phyloP scores from a whole-genome alignment of 2,113 vertebrate genomes.

The Hippocampus guttulatus region DNA sequence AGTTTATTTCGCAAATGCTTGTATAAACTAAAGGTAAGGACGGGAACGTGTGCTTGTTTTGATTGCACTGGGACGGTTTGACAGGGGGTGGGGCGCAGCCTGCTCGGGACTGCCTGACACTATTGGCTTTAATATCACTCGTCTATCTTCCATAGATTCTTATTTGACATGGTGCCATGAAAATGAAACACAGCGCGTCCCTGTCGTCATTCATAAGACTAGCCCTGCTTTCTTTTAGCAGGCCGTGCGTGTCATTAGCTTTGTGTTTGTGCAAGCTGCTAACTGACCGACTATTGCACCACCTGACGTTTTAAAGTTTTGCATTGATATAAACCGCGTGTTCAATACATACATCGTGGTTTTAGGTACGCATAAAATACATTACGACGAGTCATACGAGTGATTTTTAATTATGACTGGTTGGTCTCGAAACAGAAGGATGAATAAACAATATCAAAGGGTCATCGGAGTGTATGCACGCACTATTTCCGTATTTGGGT shows the following conservation, averaged over 20 bases:
- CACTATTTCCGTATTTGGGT: too few relatives aligned
- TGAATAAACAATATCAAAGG: too few relatives aligned
- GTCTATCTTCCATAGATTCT: too few relatives aligned
- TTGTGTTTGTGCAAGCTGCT: background rate
- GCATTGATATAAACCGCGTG: background rate
- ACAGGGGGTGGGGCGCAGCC: background rate
- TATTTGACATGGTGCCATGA: background rate
- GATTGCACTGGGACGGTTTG: background rate
- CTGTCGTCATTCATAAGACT: background rate
- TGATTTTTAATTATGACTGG: too few relatives aligned
- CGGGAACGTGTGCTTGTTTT: background rate
- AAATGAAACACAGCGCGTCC: background rate
- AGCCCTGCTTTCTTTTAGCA: background rate
- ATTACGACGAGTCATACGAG: too few relatives aligned
- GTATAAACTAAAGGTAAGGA: background rate
- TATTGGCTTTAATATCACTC: background rate
- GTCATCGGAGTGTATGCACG: too few relatives aligned
- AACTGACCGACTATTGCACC: background rate
- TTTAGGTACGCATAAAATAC: background rate
- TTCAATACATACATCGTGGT: background rate
- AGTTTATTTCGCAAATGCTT: background rate
- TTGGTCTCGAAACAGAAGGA: too few relatives aligned
- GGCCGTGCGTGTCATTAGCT: background rate
- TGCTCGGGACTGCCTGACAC: background rate
- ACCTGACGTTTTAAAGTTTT: background rate